Conservation (phyloP, 2,797 vertebrate species). For the Nasua narica region DNA sequence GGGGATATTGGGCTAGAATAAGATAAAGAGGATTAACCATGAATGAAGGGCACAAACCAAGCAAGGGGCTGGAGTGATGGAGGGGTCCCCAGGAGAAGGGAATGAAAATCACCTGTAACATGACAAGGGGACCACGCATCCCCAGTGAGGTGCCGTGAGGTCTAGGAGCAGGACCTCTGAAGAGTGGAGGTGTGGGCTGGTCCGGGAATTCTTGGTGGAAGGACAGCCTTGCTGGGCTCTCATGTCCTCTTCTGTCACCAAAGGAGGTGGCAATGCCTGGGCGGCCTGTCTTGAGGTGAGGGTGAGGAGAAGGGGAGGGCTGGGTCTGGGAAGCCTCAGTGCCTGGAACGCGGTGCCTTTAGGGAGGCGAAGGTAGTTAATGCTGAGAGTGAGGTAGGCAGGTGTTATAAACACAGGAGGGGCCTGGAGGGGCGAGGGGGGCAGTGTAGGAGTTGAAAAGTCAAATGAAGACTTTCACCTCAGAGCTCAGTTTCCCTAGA, state of each 20-base stretch:
- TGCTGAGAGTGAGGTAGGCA: no score
- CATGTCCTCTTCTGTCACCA: neutral
- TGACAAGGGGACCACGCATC: neutral
- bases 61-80: neutral
- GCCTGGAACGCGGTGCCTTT: neutral
- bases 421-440: neutral
- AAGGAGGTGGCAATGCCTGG: no score
- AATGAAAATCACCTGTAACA: accelerated
- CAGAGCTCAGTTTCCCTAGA: neutral
- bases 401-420: neutral
- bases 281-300: neutral
- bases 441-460: neutral
- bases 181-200: no score
- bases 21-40: neutral
- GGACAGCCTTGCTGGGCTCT: neutral
- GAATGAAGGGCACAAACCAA: neutral
- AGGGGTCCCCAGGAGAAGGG: neutral
- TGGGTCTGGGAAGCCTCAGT: neutral
- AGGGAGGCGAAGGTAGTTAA: neutral
- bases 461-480: neutral
- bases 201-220: neutral
- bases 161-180: neutral
- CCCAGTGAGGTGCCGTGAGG: neutral
- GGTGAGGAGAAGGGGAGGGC: no score
- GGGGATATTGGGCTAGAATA: neutral